Conservation (phyloP, 2,797 vertebrate species). For the Pygocentrus nattereri region DNA sequence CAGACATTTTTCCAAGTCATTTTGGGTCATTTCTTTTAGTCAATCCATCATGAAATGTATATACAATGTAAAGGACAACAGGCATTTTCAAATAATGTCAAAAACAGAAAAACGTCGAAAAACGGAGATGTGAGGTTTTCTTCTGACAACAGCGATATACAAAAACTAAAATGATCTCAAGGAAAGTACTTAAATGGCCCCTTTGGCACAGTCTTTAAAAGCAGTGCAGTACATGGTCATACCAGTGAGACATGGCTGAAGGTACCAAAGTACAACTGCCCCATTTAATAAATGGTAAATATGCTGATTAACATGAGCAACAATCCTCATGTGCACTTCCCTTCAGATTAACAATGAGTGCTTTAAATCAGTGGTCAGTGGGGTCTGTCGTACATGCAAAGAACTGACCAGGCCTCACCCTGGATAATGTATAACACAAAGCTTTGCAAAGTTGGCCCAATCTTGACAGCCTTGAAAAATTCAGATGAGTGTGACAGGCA, state of each 20-base stretch:
- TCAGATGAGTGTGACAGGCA: not conserved
- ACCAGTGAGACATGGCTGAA: too few species aligned
- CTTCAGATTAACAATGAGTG: not conserved
- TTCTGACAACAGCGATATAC: too few species aligned
- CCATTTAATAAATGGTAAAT: not conserved
- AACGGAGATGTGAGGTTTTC: too few species aligned
- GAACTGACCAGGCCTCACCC: too few species aligned
- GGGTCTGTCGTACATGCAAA: not conserved
- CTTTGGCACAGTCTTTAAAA: not conserved
- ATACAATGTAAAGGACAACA: too few species aligned
- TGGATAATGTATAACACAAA: not conserved
- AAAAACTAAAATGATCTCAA: not conserved
- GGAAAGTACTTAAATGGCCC: conserved; percentile 4
- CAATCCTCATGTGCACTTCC: too few species aligned
- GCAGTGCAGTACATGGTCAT: too few species aligned
- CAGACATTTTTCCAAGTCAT: too few species aligned
- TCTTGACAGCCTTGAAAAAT: not conserved
- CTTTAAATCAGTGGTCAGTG: not conserved
- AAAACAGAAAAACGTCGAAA: too few species aligned
- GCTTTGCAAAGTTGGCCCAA: not conserved
- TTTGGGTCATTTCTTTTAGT: too few species aligned
- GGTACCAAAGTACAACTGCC: not conserved
- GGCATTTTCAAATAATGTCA: too few species aligned
- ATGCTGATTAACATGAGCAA: not conserved
- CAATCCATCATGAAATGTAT: too few species aligned